phyloP scores from a whole-genome alignment of 2,888 invertebrate species.

The Chelonus formosanus region DNA sequence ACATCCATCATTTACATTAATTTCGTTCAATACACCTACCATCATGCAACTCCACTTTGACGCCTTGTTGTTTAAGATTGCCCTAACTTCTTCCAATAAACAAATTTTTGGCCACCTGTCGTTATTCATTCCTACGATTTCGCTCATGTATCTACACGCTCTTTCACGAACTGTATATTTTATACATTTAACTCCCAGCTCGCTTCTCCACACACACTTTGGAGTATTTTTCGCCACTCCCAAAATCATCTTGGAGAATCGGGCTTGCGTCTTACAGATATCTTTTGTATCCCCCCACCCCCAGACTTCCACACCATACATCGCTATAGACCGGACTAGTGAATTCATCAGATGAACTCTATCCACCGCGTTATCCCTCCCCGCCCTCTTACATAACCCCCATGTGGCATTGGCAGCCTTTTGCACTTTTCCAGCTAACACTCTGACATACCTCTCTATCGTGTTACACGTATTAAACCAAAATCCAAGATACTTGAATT shows the following conservation, averaged over 20 bases:
- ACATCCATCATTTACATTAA: no score
- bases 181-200: slow-evolving; percentile 4
- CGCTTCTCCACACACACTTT: slow-evolving; percentile 10
- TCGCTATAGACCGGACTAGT: neutral
- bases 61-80: neutral
- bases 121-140: neutral
- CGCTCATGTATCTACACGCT: neutral
- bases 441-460: neutral
- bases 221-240: slow-evolving; percentile 19
- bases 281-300: neutral
- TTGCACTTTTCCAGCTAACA: slow-evolving; percentile 5
- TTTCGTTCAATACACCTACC: neutral
- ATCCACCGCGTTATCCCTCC: neutral
- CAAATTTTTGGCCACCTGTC: slow-evolving; percentile 3
- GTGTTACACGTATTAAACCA: slow-evolving; percentile 23
- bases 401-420: slow-evolving; percentile 23
- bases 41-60: neutral
- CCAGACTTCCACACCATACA: slow-evolving; percentile 10
- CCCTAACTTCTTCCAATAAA: slow-evolving; percentile 1
- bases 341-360: neutral
- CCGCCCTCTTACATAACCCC: slow-evolving; percentile 4
- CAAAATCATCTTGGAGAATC: slow-evolving; percentile 7
- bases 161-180: slow-evolving; percentile 12
- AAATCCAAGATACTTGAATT: slow-evolving; percentile 27
- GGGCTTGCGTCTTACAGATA: neutral